Evolutionary conservation across 1,140 invertebrate genomes (phyloP), one percentile per base, ranked within the genome.

Genomic region (Heliconius congener): DNA sequence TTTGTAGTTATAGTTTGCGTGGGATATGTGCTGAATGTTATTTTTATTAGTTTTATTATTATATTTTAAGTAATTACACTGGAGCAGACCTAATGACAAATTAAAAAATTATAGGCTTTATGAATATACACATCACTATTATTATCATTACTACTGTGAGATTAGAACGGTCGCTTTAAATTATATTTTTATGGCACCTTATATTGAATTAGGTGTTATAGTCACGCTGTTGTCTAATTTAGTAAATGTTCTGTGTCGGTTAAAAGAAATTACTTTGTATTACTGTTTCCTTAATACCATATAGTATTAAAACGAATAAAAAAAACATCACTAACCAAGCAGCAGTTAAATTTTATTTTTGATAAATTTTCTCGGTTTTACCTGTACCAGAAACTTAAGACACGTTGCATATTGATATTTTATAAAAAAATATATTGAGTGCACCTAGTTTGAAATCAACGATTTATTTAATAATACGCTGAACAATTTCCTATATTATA

Each of bases 1-100:
- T 92, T 87, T 88, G 87, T 87, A 52, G 50, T 57, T 82, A 71
- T 85, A 83, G 83, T 86, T 81, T 86, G 75, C 76, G 73, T 81
- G 83, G 76, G 57, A 57, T 77, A 81, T 80, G 79, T 72, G 55
- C 74, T 80, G 84, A 79, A 66, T 74, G 77, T 79, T 72, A 79
- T 73, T 81, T 19, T 52, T 52, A 19, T 86, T 81, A 80, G 80
- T 71, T 83, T 74, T 80, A 77, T 66, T 66, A 77, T 82, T 82
- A 72, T 82, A 60, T 77, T 30, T 82, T 76, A 30, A 52, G n/a
- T 79, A 84, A 78, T 76, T 81, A 77, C 42, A 71, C 60, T 70
- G 70, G 34, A 70, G 71, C 42, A 66, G 76, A 83, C 27, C 74
- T 42, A 39, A 70, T 74, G 60, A 80, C 70, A 74, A 80, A 80